phyloP scores from a whole-genome alignment of 1,140 invertebrate genomes.

The Aradophagus sp. region DNA sequence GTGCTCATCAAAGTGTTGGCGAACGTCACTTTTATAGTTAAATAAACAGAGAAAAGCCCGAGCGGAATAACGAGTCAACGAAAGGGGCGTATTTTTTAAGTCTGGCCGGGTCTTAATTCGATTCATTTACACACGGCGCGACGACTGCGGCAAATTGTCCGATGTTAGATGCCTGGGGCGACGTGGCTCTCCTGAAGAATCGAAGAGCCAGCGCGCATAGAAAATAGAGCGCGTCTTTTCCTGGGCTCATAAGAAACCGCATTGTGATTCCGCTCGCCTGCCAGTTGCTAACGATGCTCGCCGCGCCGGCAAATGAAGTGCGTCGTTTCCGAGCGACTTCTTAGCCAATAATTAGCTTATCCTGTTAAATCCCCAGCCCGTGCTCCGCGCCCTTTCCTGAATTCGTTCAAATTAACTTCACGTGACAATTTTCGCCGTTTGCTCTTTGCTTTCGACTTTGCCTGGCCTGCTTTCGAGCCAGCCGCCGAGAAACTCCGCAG shows the following conservation, averaged over 20 bases:
- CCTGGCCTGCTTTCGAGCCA: slow-evolving; percentile 60
- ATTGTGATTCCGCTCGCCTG: slow-evolving; percentile 74
- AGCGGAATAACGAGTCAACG: slow-evolving; percentile 14
- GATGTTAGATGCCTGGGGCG: slow-evolving; percentile 52
- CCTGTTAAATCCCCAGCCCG: slow-evolving; percentile 72
- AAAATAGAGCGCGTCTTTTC: slow-evolving; percentile 63
- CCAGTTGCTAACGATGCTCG: slow-evolving; percentile 73
- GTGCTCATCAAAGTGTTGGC: no score
- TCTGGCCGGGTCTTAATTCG: slow-evolving; percentile 45
- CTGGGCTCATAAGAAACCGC: slow-evolving; percentile 68
- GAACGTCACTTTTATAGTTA: no score
- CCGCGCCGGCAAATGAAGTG: slow-evolving; percentile 54
- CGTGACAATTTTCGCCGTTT: slow-evolving; percentile 57
- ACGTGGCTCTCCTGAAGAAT: slow-evolving; percentile 51
- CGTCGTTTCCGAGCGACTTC: slow-evolving; percentile 67
- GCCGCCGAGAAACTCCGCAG: slow-evolving; percentile 56
- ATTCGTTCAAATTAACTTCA: slow-evolving; percentile 74
- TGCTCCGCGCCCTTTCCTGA: slow-evolving; percentile 67
- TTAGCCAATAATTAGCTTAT: slow-evolving; percentile 77
- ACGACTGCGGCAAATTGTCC: slow-evolving; percentile 41
- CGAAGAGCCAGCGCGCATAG: slow-evolving; percentile 60
- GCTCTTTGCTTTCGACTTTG: slow-evolving; percentile 57
- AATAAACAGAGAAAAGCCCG: no score
- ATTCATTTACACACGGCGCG: slow-evolving; percentile 52
- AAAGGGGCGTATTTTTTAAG: slow-evolving; percentile 30